These are phyloP conservation scores for Acholoe squamosa DNA, from an alignment of 2,888 invertebrate species.

Conservation along the genomic window DNA sequence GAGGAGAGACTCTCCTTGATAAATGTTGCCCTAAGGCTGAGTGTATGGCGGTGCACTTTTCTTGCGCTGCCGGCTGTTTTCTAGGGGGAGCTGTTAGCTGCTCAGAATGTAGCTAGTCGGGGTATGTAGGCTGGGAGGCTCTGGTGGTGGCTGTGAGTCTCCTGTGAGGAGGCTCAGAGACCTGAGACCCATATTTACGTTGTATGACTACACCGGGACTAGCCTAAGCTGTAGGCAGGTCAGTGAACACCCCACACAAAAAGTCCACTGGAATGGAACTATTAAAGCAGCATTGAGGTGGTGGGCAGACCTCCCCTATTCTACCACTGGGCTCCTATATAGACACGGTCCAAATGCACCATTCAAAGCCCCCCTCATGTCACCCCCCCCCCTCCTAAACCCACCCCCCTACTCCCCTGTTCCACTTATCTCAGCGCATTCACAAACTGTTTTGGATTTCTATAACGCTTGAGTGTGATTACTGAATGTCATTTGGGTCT, in stretches of 20 bases:
- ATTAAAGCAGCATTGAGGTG: slow-evolving; percentile 50
- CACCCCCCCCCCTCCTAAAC: not conserved
- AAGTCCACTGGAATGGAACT: slow-evolving; percentile 59
- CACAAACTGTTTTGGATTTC: slow-evolving; percentile 41
- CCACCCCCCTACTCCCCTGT: not conserved
- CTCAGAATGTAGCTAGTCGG: not conserved
- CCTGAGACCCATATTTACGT: slow-evolving; percentile 13
- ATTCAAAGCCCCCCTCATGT: slow-evolving; percentile 17
- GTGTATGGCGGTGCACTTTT: slow-evolving; percentile 52
- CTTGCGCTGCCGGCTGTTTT: slow-evolving; percentile 26
- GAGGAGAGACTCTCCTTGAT: slow-evolving; percentile 25
- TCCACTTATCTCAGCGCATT: slow-evolving; percentile 7
- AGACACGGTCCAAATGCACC: slow-evolving; percentile 37
- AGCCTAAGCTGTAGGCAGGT: slow-evolving; percentile 48
- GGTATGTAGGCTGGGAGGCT: not conserved
- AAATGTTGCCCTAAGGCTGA: slow-evolving; percentile 53
- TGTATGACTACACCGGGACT: not conserved
- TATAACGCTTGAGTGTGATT: slow-evolving; percentile 44
- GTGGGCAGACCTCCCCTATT: not conserved
- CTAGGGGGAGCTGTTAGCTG: slow-evolving; percentile 22
- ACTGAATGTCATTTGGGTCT: slow-evolving; percentile 21
- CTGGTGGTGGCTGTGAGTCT: not conserved
- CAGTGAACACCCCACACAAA: slow-evolving; percentile 35
- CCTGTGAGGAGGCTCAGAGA: not conserved
- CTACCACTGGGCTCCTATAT: not conserved